Percentiles rank a stretch among this genome's conserved stretches.
phyloP scores from a whole-genome alignment of 2,888 invertebrate species.

The Caenorhabditis sp. region DNA sequence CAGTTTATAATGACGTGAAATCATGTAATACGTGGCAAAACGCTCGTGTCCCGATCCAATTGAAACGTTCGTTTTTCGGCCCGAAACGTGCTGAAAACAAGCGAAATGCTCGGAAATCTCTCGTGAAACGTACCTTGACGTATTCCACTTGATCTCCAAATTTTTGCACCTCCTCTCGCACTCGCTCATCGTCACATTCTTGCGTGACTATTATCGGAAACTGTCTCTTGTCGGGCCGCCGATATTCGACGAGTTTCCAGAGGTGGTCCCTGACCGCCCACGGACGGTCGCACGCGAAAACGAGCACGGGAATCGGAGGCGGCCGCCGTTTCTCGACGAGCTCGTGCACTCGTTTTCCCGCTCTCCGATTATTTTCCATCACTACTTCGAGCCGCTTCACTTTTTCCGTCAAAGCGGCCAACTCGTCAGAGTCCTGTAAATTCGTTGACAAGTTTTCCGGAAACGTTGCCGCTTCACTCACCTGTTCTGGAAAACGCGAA shows the following conservation, averaged over 20 bases:
- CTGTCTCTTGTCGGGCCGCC: conserved; percentile 81
- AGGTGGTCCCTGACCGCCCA: conserved; percentile 90
- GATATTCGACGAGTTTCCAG: conserved; percentile 87
- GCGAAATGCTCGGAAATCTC: neutral
- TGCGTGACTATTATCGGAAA: conserved; percentile 97
- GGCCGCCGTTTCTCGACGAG: conserved; percentile 55
- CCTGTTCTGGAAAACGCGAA: too few relatives aligned
- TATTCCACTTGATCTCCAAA: conserved; percentile 83
- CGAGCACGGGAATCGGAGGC: conserved; percentile 74
- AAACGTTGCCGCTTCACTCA: too few relatives aligned
- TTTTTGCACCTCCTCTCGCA: conserved; percentile 87
- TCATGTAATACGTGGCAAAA: conserved; percentile 71
- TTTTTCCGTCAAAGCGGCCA: neutral
- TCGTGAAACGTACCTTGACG: conserved; percentile 62
- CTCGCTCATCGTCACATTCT: conserved; percentile 93
- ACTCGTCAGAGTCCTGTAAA: neutral
- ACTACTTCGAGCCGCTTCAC: too few relatives aligned
- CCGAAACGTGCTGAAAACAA: conserved; percentile 68
- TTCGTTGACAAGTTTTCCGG: too few relatives aligned
- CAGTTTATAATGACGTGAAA: conserved; percentile 91
- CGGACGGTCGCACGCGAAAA: conserved; percentile 92
- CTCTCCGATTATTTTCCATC: too few relatives aligned
- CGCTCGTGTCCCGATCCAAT: conserved; percentile 34
- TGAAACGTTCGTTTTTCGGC: conserved; percentile 64
- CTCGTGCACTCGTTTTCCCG: too few relatives aligned